Evolutionary conservation across 2,797 vertebrate species (phyloP), one percentile per base, ranked within the genome.

Genomic region (Antennarius maculatus): DNA sequence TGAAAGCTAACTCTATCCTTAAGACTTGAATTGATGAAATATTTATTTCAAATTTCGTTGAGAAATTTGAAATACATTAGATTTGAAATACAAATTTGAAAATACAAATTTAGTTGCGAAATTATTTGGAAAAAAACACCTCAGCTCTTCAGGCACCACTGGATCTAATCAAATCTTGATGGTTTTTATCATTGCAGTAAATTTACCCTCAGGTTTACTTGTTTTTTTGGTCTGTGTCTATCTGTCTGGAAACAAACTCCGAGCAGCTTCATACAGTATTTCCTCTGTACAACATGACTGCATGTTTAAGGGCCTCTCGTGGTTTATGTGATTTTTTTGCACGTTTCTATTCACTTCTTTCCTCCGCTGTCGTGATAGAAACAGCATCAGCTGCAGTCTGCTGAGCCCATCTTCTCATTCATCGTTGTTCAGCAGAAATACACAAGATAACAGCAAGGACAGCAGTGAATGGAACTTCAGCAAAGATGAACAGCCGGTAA

Each of bases 401-500:
- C 41, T 42, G 41, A 42, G 41, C 12, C 13, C 41, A 14, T 42
- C 41, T 15, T 13, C 41, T 13, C 12, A 15, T 50, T 69, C 17
- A 43, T 52, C 1, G 10, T 37, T 23, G 14, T 60, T 45, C 57
- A 66, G 41, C 27, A 48, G 56, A 37, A 46, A 54, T 52, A 49
- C 28, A 55, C 14, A 41, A 51, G 29, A 47, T 5, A 5, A 5
- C 42, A 51, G 23, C 10, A 54, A 31, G 0, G 7, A 31, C 29
- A 50, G 18, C 55, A 41, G 61, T 53, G 37, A 53, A 46, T 37
- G 48, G 0, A 29, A 41, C 17, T 42, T 18, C 47, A 41, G 45
- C 9, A 14, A 10, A 10, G 41, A 27, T 54, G 59, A 51, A 61
- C 48, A 66, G 72, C 67, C 54, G 48, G 54, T 45, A 54, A 51